A percentile compares a stretch with the other conserved stretches of the same genome.
phyloP scores from a whole-genome alignment of 2,113 vertebrate genomes.

The Albula goreensis region DNA sequence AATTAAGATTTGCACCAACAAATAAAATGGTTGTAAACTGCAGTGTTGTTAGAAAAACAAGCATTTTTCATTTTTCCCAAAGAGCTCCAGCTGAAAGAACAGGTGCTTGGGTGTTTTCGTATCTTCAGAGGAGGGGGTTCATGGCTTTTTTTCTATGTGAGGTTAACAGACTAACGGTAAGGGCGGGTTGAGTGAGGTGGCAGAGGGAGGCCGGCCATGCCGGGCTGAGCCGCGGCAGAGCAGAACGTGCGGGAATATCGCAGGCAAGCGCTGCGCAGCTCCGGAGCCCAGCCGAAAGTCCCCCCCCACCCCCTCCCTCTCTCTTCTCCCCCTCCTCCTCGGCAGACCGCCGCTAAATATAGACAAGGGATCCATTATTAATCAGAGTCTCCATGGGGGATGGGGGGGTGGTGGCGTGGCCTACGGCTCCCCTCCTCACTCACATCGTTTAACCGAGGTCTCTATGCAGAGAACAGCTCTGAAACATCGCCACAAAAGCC shows the following conservation, averaged over 20 bases:
- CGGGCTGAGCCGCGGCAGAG: background rate
- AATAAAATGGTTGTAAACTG: too few relatives aligned
- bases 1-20: too few relatives aligned
- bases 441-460: slow-evolving; percentile 8
- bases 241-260: background rate
- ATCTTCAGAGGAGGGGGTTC: slow-evolving; percentile 55
- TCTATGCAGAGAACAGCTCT: background rate
- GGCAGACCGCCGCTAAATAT: slow-evolving; percentile 39
- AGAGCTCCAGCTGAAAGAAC: slow-evolving; percentile 55
- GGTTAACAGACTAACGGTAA: slow-evolving; percentile 59
- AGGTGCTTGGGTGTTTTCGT: slow-evolving; percentile 69
- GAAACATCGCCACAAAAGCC: background rate
- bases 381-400: slow-evolving; percentile 51
- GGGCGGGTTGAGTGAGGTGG: slow-evolving; percentile 60
- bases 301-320: background rate
- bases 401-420: background rate
- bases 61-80: too few relatives aligned
- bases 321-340: background rate
- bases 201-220: background rate
- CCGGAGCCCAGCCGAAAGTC: background rate
- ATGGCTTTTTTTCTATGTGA: slow-evolving; percentile 44
- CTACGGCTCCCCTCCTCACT: background rate
- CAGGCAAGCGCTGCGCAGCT: background rate
- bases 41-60: too few relatives aligned
- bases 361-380: slow-evolving; percentile 53